Evolutionary conservation across 2,888 invertebrate species (phyloP).

Genomic region (Ariolimax columbianus): DNA sequence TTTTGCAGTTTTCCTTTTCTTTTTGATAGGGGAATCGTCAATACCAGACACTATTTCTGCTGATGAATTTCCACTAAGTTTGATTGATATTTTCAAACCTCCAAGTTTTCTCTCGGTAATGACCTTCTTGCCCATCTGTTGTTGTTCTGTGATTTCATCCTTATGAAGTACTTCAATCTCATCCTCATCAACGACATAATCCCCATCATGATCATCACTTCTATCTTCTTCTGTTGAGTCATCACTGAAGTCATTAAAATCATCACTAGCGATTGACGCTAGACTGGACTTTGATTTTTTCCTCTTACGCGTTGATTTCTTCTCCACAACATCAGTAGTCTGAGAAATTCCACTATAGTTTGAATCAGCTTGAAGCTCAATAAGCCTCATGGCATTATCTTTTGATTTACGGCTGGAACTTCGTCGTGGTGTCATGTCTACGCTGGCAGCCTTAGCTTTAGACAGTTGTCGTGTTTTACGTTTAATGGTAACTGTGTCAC

Average conservation of each 20-base stretch:
- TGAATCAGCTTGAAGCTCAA: conserved; percentile 49
- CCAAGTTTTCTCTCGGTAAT: conserved; percentile 37
- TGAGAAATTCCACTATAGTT: conserved; percentile 32
- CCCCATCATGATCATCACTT: conserved; percentile 42
- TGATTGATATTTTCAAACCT: conserved; percentile 47
- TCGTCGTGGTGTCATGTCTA: conserved; percentile 38
- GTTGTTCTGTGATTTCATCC: conserved; percentile 19
- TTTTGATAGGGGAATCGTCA: conserved; percentile 23
- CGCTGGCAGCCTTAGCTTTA: background rate
- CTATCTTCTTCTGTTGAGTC: conserved; percentile 20
- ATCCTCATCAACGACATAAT: conserved; percentile 47
- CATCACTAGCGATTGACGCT: background rate
- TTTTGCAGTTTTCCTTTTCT: conserved; percentile 41
- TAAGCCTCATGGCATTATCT: conserved; percentile 51
- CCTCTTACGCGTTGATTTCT: conserved; percentile 14
- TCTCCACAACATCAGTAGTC: background rate
- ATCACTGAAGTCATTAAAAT: conserved; percentile 27
- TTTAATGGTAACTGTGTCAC: background rate
- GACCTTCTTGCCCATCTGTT: conserved; percentile 18
- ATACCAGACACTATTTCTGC: conserved; percentile 52
- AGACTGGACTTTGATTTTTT: background rate
- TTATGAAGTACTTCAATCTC: conserved; percentile 30
- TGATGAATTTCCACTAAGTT: conserved; percentile 44
- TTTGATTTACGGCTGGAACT: conserved; percentile 49
- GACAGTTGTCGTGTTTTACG: conserved; percentile 14